Percentiles rank a stretch among this genome's conserved stretches.
phyloP scores from a whole-genome alignment of 2,797 vertebrate species.

The Neosilurus hyrtlii region DNA sequence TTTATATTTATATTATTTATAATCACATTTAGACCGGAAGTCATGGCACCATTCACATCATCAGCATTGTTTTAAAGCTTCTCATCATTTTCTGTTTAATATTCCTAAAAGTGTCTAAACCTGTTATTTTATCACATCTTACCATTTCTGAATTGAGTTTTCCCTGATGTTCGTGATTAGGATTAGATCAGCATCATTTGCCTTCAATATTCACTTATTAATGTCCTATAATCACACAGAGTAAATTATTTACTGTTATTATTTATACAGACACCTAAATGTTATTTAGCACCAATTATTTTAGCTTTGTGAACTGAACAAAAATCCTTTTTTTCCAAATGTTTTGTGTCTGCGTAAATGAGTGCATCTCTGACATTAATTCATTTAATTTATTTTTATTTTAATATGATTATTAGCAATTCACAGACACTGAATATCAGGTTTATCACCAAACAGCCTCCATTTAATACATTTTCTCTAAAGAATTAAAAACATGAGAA shows the following conservation, averaged over 20 bases:
- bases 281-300: not conserved
- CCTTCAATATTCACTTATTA: not conserved
- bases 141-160: too few relatives aligned
- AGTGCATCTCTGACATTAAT: not conserved
- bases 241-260: not conserved
- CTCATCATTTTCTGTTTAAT: not conserved
- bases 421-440: not conserved
- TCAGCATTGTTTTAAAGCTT: not conserved
- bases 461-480: constrained; percentile 59
- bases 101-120: not conserved
- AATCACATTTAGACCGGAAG: not conserved
- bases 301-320: not conserved
- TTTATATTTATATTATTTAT: too few relatives aligned
- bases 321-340: not conserved
- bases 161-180: not conserved
- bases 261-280: too few relatives aligned
- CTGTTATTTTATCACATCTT: not conserved
- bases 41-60: not conserved
- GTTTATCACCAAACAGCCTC: not conserved
- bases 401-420: not conserved
- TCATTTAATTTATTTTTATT: not conserved
- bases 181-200: not conserved
- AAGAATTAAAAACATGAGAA: not conserved
- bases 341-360: too few relatives aligned
- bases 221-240: not conserved